Evolutionary conservation across 2,113 vertebrate genomes (phyloP), one percentile per base, ranked within the genome.

Genomic region (Paratilapia polleni): DNA sequence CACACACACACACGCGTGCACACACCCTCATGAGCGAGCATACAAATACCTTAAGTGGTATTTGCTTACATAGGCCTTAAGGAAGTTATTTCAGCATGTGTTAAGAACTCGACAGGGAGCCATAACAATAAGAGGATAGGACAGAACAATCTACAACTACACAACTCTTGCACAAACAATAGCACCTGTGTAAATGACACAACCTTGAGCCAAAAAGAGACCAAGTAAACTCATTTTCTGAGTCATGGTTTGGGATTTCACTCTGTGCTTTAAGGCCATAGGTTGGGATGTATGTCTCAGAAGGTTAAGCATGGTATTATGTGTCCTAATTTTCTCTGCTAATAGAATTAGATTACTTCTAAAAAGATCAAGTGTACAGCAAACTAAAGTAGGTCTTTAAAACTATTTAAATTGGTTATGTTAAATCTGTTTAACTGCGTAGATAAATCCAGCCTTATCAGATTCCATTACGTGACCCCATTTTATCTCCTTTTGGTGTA

Each of bases 31-130:
- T 66, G 56, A 75, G 81, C 22, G 6, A 9, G 34, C 79, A 54
- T 64, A 82, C 83, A 77, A 92, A 90, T 79, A 89, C 85, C 78
- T 85, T 75, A 82, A 89, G 87, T 90, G 91, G 80, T 84, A 83
- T 94, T 92, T 93, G 93, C 89, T 91, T 89, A 92, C 85, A 81
- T 60, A 84, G 88, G 88, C 91, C 89, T 94, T 92, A 87, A 86
- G 87, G 88, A 90, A 90, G 93, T 91, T 93, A 85, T 92, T 92
- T 84, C 79, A 84, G 85, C 85, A 34, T 85, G 83, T 86, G 68
- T 88, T 84, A 86, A 90, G 88, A 86, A 83, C 80, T 76, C 59
- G 3, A 63, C 5, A 49, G 89, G 88, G 82, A 92, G 91, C 81
- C 92, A 89, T 86, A 91, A 92, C 89, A 95, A 90, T 88, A 86